A percentile compares a stretch with the other conserved stretches of the same genome.
Conservation (phyloP, 92 coral and sea anemone species). For the Palythoa heliodiscus region DNA sequence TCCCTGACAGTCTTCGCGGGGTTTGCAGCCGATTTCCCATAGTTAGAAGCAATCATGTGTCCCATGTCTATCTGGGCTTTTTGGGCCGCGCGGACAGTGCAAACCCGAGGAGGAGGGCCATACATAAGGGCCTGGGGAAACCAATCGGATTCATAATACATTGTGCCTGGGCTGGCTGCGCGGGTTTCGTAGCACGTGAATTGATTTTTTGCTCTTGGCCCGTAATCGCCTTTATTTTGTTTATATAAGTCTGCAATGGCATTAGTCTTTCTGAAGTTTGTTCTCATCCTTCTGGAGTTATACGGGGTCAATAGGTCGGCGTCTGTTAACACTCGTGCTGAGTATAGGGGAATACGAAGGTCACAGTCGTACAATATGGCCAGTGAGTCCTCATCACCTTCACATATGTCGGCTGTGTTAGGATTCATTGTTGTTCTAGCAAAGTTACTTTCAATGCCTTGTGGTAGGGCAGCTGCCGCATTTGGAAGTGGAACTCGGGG, state of each 20-base stretch:
- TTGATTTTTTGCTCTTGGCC: too few species aligned
- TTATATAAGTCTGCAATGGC: too few species aligned
- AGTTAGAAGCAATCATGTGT: not conserved
- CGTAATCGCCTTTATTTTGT: too few species aligned
- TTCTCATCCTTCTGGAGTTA: not conserved
- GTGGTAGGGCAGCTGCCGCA: not conserved
- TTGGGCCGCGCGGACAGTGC: too few species aligned
- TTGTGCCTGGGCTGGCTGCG: too few species aligned
- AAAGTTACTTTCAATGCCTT: slow-evolving; percentile 2
- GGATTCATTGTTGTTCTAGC: not conserved
- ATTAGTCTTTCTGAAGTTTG: not conserved
- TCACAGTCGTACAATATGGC: slow-evolving; percentile 27
- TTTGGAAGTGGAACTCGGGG: not conserved
- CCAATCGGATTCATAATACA: too few species aligned
- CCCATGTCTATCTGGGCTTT: too few species aligned
- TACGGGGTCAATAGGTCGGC: slow-evolving; percentile 3
- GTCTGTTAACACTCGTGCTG: slow-evolving; percentile 8
- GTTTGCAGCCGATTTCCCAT: slow-evolving; percentile 14
- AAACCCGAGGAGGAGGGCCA: too few species aligned
- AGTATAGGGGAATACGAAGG: slow-evolving; percentile 14
- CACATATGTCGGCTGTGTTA: not conserved
- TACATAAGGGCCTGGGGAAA: too few species aligned
- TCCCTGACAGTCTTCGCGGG: not conserved
- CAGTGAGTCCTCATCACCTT: not conserved
- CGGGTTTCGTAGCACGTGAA: too few species aligned